Conservation (phyloP, 2,888 invertebrate species). For the Agrochola litura region DNA sequence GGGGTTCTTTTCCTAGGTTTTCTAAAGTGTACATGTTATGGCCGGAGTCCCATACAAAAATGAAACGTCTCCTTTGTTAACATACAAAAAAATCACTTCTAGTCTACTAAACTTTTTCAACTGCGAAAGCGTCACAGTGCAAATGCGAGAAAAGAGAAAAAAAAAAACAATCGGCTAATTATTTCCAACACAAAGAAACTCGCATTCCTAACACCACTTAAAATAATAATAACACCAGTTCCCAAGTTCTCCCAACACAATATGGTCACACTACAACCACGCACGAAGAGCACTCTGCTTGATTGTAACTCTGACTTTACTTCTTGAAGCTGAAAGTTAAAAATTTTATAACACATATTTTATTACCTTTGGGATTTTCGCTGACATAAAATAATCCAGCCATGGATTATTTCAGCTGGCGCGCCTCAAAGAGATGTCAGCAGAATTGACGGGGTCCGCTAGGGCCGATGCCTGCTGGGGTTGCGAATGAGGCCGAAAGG, state of each 20-base stretch:
- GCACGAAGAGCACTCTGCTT: constrained; percentile 55
- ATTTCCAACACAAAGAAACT: background rate
- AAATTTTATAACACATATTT: constrained; percentile 20
- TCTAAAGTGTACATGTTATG: too few species aligned
- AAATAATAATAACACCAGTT: constrained; percentile 1
- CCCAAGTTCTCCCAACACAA: constrained; percentile 14
- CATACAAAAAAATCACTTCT: background rate
- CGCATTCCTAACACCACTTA: background rate
- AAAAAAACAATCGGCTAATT: background rate
- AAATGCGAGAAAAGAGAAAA: background rate
- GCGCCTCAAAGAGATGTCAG: too few species aligned
- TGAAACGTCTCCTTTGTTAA: too few species aligned
- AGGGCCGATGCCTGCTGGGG: too few species aligned
- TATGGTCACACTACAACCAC: constrained; percentile 42
- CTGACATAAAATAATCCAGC: too few species aligned
- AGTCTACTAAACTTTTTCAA: background rate
- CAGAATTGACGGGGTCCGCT: too few species aligned
- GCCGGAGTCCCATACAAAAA: too few species aligned
- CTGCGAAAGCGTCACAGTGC: background rate
- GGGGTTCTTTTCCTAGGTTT: too few species aligned
- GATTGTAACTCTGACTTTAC: constrained; percentile 55
- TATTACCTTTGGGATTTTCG: constrained; percentile 24
- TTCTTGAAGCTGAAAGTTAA: constrained; percentile 50
- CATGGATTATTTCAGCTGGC: background rate
- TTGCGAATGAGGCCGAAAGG: too few species aligned